Conservation (phyloP, 2,888 invertebrate species). For the Macrosiphum euphorbiae region DNA sequence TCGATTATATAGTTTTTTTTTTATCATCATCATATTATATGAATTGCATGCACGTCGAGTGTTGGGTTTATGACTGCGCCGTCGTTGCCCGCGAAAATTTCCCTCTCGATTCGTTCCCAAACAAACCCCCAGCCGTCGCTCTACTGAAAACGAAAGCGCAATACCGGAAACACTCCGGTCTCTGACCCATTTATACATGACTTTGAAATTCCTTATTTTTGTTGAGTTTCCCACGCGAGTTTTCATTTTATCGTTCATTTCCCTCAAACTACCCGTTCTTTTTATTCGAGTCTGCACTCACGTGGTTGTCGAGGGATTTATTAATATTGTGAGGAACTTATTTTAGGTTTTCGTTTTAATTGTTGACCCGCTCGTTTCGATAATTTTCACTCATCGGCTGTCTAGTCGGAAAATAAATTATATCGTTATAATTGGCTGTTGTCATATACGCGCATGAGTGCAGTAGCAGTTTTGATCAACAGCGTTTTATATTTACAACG, state of each 20-base stretch:
- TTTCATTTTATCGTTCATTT: not conserved
- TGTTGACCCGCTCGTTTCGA: not conserved
- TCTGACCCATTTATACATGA: conserved; percentile 8
- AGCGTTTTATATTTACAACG: conserved; percentile 26
- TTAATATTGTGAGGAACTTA: conserved; percentile 2
- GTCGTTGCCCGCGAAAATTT: conserved; percentile 51
- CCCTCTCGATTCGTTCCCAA: conserved; percentile 41
- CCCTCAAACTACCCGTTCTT: not conserved
- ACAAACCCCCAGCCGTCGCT: conserved; percentile 1
- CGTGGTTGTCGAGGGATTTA: not conserved
- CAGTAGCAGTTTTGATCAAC: conserved; percentile 43
- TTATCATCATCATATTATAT: not conserved
- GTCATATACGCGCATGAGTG: not conserved
- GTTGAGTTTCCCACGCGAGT: not conserved
- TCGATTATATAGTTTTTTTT: not conserved
- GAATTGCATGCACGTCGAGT: not conserved
- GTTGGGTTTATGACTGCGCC: not conserved
- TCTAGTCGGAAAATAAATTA: conserved; percentile 46
- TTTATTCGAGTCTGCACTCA: not conserved
- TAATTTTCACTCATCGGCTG: conserved; percentile 26
- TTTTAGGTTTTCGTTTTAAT: not conserved
- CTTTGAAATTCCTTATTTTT: not conserved
- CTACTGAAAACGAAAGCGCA: conserved; percentile 49
- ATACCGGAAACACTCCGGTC: conserved; percentile 37
- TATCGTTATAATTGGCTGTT: conserved; percentile 50